Percentiles rank a stretch among this genome's conserved stretches.
Evolutionary conservation across 92 coral and sea anemone species (phyloP).

Genomic region (Muricea muricata): DNA sequence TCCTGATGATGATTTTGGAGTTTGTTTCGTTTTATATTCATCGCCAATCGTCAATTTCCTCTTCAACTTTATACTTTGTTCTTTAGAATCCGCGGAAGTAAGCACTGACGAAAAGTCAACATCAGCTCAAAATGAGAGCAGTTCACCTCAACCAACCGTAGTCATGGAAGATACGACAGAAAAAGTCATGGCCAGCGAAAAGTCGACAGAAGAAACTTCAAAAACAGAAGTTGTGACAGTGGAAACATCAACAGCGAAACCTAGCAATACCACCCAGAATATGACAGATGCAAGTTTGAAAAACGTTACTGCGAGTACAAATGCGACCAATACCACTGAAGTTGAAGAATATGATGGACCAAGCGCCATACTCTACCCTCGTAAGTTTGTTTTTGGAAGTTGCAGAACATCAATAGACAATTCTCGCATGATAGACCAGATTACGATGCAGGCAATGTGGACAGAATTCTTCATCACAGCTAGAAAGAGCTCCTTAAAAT

Average conservation of each 20-base stretch:
- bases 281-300: neutral
- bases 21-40: too few species aligned
- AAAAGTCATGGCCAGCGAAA: too few species aligned
- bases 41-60: too few species aligned
- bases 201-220: too few species aligned
- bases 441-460: too few species aligned
- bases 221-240: neutral
- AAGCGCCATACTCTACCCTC: slow-evolving; percentile 11
- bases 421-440: too few species aligned
- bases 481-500: too few species aligned
- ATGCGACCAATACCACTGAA: neutral
- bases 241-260: neutral
- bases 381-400: neutral
- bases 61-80: neutral
- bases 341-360: slow-evolving; percentile 27
- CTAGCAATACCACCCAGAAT: neutral
- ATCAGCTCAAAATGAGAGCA: neutral
- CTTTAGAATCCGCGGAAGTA: neutral
- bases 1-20: too few species aligned
- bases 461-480: too few species aligned
- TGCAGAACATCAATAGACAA: too few species aligned
- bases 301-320: slow-evolving; percentile 1
- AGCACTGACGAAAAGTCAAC: neutral
- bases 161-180: neutral
- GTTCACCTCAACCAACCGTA: neutral